Base-by-base conservation (phyloP, 2,888 invertebrate species). In the Uloborus plumipes region DNA sequence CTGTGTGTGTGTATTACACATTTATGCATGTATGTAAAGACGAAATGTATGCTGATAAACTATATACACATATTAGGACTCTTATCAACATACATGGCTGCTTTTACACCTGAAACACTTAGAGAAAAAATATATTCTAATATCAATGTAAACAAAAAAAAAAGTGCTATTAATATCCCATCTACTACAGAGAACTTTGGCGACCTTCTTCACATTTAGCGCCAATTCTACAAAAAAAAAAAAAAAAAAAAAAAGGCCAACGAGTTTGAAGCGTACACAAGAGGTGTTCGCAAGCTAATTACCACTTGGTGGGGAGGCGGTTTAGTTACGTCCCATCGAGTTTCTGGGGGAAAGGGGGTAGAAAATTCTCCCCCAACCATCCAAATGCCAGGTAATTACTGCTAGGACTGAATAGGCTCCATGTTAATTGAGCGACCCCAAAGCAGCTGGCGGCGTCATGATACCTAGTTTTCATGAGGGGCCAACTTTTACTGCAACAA, bases 251-350 rank as follows among this genome's bases (percentile, higher is more conserved):
- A 55, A 55, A 55, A 16, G 15, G 39, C 39, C 31, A 39, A 39
- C 31, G 31, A n/a, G 18, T 47, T n/a, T 64, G 47, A 64, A 76
- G 67, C 31, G 62, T 39, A 39, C 39, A 39, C 51, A 31, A 64
- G 66, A 79, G 79, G 79, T 79, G 79, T 73, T 73, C 79, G 58
- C 61, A 47, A 69, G 51, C 73, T 79, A 79, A 79, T 79, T 79
- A 79, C 53, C 66, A 53, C 65, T 22, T 53, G 31, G 65, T 67
- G 20, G 67, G 65, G 58, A 64, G 74, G 62, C 47, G 74, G 79
- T 73, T 67, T 67, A 73, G 70, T 69, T 69, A 53, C 74, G 50
- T 74, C 74, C 80, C 69, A 80, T 64, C 58, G 70, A 65, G 64
- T 73, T 69, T 62, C 18, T 47, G 49, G 67, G 50, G 69, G 71